These are phyloP conservation scores for Onthophagus sagittarius DNA, from an alignment of 2,888 invertebrate species.

Conservation along the genomic window DNA sequence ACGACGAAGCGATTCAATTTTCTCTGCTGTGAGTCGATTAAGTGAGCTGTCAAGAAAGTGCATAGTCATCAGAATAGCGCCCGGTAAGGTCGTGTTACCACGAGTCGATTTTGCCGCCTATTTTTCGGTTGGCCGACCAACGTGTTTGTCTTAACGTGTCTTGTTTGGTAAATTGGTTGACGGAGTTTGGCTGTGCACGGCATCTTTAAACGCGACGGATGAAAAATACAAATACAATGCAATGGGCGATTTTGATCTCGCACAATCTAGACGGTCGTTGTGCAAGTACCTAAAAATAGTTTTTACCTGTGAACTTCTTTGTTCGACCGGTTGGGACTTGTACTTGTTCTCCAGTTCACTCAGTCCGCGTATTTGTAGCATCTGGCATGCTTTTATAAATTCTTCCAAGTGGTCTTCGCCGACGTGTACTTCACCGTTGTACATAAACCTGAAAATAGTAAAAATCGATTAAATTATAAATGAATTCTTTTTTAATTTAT, in stretches of 20 bases:
- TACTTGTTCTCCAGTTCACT: constrained; percentile 67
- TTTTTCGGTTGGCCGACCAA: neutral
- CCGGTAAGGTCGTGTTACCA: constrained; percentile 20
- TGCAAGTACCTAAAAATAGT: constrained; percentile 9
- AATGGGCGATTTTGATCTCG: neutral
- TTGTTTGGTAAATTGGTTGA: constrained; percentile 4
- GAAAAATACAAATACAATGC: neutral
- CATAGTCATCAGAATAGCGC: constrained; percentile 18
- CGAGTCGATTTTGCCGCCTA: neutral
- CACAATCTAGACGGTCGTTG: neutral
- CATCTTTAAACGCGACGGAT: neutral
- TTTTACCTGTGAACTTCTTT: constrained; percentile 70
- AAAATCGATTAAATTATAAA: constrained; percentile 2
- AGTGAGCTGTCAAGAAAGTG: constrained; percentile 20
- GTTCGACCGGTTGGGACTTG: constrained; percentile 50
- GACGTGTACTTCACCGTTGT: constrained; percentile 87
- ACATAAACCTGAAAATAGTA: constrained; percentile 71
- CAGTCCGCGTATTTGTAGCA: constrained; percentile 81
- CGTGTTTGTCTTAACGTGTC: constrained; percentile 1
- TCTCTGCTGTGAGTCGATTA: constrained; percentile 21
- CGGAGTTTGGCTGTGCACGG: neutral
- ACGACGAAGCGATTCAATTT: constrained; percentile 19
- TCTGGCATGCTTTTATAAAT: constrained; percentile 81
- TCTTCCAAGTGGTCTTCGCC: constrained; percentile 83
- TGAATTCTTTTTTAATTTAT: neutral